Conservation (phyloP, 2,113 vertebrate genomes). For the Saguinus midas region DNA sequence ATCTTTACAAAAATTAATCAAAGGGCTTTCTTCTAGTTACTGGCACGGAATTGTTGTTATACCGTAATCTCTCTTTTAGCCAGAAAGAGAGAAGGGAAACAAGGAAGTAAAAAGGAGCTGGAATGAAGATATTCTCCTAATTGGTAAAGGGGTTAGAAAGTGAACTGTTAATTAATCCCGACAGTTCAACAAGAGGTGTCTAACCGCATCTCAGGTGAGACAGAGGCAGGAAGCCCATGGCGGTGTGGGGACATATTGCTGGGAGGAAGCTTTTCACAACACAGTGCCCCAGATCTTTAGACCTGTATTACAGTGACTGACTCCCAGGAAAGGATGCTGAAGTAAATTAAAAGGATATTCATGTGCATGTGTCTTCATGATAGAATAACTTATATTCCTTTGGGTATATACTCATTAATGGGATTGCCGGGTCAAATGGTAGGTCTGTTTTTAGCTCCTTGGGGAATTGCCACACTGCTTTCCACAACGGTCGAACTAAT, state of each 20-base stretch:
- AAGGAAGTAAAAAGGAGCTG: neutral
- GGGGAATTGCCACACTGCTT: too few relatives aligned
- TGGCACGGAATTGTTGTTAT: neutral
- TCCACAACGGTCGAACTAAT: too few relatives aligned
- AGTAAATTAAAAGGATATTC: neutral
- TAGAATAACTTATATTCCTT: too few relatives aligned
- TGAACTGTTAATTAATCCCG: neutral
- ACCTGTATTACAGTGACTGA: neutral
- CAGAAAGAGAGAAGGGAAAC: neutral
- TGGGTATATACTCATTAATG: too few relatives aligned
- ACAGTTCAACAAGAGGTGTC: neutral
- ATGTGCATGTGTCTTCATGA: too few relatives aligned
- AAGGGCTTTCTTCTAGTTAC: neutral
- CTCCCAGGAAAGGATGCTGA: neutral
- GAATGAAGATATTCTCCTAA: neutral
- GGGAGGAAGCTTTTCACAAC: neutral
- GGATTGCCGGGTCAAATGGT: too few relatives aligned
- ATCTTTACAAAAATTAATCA: slow-evolving; percentile 14
- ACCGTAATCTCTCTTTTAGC: neutral
- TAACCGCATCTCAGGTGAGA: neutral
- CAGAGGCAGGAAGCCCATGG: neutral
- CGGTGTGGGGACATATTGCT: neutral
- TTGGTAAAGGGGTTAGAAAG: neutral
- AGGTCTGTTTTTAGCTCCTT: too few relatives aligned
- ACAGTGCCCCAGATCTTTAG: neutral